Conservation (phyloP, 2,888 invertebrate genomes). For the Bugulina stolonifera region DNA sequence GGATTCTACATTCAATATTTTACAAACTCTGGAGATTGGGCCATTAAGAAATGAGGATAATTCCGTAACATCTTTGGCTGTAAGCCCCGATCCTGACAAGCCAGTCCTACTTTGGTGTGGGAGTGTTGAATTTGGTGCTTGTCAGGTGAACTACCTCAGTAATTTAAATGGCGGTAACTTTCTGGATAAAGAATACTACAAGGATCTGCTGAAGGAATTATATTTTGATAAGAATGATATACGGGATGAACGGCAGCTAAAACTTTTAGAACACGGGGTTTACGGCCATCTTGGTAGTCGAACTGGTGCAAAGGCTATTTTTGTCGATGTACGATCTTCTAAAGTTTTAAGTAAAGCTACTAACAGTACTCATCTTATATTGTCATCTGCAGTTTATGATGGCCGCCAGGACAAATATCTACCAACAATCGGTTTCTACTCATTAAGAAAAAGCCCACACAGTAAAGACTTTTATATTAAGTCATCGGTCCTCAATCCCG, state of each 20-base stretch:
- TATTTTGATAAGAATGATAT: neutral
- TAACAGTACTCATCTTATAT: neutral
- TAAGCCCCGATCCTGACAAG: neutral
- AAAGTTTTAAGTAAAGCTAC: neutral
- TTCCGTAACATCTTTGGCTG: neutral
- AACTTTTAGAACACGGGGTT: neutral
- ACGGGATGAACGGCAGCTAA: neutral
- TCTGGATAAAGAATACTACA: neutral
- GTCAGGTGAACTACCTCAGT: neutral
- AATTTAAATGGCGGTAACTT: constrained; percentile 3
- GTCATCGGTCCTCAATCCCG: neutral
- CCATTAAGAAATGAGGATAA: neutral
- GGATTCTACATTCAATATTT: neutral
- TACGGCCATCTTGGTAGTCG: constrained; percentile 6
- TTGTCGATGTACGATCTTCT: neutral
- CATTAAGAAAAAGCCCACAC: neutral
- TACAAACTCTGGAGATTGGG: neutral
- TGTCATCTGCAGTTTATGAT: neutral
- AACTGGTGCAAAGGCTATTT: neutral
- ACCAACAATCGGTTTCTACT: neutral
- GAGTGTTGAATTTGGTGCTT: neutral
- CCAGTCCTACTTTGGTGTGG: constrained; percentile 19
- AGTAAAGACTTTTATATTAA: neutral
- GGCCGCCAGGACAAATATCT: neutral
- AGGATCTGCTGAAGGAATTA: neutral